These are phyloP conservation scores for Dione juno DNA, from an alignment of 2,888 invertebrate species.

Conservation along the genomic window DNA sequence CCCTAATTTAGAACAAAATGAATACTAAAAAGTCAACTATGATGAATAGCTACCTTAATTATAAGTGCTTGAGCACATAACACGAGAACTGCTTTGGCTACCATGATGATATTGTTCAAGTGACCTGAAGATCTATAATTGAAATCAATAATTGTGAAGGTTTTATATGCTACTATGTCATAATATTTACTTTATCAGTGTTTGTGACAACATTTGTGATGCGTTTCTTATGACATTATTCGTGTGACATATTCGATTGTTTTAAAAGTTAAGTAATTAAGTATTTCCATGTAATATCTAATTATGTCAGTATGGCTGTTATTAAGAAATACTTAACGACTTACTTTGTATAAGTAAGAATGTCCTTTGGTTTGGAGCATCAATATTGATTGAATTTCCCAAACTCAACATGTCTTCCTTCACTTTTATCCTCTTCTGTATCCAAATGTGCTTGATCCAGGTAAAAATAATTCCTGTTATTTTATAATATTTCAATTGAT, in stretches of 20 bases:
- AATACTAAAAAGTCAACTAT: no score
- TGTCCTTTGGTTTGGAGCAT: not conserved
- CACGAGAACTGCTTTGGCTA: constrained; percentile 9
- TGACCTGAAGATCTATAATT: constrained; percentile 10
- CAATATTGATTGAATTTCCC: not conserved
- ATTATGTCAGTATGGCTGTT: constrained; percentile 13
- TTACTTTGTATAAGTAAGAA: constrained; percentile 21
- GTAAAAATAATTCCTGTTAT: no score
- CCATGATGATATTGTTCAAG: constrained; percentile 3
- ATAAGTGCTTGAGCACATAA: constrained; percentile 31
- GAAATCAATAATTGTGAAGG: not conserved
- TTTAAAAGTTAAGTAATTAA: constrained; percentile 17
- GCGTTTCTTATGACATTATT: not conserved
- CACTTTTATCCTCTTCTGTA: constrained; percentile 52
- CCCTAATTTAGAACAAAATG: not conserved
- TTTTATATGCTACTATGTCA: constrained; percentile 12
- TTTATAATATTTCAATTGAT: not conserved
- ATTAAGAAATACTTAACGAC: not conserved
- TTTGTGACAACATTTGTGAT: not conserved
- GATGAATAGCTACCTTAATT: constrained; percentile 19
- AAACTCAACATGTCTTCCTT: constrained; percentile 51
- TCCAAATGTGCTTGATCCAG: constrained; percentile 58
- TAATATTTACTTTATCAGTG: not conserved
- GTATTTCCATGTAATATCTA: constrained; percentile 16
- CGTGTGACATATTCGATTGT: not conserved